phyloP scores from a whole-genome alignment of 2,113 vertebrate genomes.

The Pampusana beccarii region DNA sequence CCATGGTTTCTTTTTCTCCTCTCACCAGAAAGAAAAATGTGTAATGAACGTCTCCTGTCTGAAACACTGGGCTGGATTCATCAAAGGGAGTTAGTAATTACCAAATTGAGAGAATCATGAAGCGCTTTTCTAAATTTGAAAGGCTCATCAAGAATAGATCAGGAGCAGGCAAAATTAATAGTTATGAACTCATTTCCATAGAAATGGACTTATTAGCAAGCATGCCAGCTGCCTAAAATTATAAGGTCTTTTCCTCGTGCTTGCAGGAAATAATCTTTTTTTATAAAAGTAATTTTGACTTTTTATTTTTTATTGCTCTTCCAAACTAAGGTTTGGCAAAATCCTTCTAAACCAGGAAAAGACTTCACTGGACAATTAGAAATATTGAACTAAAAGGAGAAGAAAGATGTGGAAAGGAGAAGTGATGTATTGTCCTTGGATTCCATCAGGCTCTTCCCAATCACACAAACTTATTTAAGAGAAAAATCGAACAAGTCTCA shows the following conservation, averaged over 20 bases:
- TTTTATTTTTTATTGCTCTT: constrained; percentile 26
- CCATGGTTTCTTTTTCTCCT: constrained; percentile 15
- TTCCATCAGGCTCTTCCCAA: constrained; percentile 7
- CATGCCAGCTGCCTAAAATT: constrained; percentile 59
- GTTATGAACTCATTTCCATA: constrained; percentile 72
- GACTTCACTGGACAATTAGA: not conserved
- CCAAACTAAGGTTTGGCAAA: constrained; percentile 31
- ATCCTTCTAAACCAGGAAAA: not conserved
- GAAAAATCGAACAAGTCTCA: not conserved
- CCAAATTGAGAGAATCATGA: constrained; percentile 68
- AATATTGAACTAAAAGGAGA: not conserved
- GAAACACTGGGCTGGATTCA: constrained; percentile 61
- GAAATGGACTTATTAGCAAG: constrained; percentile 74
- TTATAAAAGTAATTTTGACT: constrained; percentile 51
- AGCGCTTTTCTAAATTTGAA: constrained; percentile 72
- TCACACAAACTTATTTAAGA: not conserved
- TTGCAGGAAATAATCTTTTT: constrained; percentile 65
- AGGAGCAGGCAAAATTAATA: constrained; percentile 72
- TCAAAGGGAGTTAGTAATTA: constrained; percentile 70
- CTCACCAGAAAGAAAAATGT: constrained; percentile 53
- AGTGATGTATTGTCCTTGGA: not conserved
- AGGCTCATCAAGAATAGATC: constrained; percentile 74
- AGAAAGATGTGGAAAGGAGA: not conserved
- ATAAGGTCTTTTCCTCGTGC: constrained; percentile 62
- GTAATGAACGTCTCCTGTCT: constrained; percentile 57